A percentile compares a stretch with the other conserved stretches of the same genome.
phyloP scores from a whole-genome alignment of 2,113 vertebrate genomes.

The Corvus moneduloides region DNA sequence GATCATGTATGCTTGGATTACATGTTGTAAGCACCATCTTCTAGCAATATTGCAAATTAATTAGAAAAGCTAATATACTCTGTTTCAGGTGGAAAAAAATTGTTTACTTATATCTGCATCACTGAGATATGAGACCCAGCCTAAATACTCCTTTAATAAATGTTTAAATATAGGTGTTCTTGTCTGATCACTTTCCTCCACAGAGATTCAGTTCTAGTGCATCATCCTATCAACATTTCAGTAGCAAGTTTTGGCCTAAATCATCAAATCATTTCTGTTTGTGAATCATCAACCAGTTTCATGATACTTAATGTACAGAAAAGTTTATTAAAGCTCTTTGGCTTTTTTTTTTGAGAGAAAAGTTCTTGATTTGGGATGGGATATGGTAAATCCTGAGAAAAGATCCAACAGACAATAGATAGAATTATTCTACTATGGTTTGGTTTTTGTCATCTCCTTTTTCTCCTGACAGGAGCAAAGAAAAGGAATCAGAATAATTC shows the following conservation, averaged over 20 bases:
- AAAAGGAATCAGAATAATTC: not conserved
- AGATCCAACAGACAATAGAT: not conserved
- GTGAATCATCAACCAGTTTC: not conserved
- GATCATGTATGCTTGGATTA: not conserved
- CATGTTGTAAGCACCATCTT: accelerated
- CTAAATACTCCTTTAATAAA: not conserved
- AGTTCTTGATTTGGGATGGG: not conserved
- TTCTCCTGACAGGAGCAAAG: not conserved
- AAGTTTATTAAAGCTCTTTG: not conserved
- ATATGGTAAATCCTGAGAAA: not conserved
- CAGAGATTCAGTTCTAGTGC: not conserved
- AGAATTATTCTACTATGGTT: not conserved
- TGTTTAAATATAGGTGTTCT: not conserved
- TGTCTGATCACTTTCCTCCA: not conserved
- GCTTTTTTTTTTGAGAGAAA: not conserved
- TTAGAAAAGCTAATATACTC: not conserved
- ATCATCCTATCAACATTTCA: not conserved
- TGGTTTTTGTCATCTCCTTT: not conserved
- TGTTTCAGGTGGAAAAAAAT: not conserved
- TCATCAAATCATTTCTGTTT: not conserved
- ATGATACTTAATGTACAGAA: not conserved
- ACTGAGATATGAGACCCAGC: not conserved
- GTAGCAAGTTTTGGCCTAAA: not conserved
- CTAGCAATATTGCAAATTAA: not conserved
- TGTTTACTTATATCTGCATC: not conserved